These are phyloP conservation scores for Eugnorisma glareosa DNA, from an alignment of 2,888 invertebrate genomes.

Conservation along the genomic window DNA sequence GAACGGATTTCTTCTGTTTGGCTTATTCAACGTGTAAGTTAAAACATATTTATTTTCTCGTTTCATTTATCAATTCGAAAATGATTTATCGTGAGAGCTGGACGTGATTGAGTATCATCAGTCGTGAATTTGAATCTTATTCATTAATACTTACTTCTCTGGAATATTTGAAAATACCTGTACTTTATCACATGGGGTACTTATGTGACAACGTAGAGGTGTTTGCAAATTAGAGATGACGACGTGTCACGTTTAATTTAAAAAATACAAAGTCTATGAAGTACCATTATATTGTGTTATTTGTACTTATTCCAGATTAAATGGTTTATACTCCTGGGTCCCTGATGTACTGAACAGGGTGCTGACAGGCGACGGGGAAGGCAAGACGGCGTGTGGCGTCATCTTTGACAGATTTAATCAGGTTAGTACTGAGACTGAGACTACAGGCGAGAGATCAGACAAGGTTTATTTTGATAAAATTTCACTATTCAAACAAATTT, in stretches of 20 bases:
- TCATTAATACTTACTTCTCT: background rate
- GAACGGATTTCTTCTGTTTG: conserved; percentile 90
- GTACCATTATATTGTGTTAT: background rate
- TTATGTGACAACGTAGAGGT: background rate
- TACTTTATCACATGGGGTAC: background rate
- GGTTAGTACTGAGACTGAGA: conserved; percentile 68
- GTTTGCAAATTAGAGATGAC: background rate
- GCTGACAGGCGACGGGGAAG: conserved; percentile 74
- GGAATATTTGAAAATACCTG: background rate
- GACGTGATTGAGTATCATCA: background rate
- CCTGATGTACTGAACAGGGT: conserved; percentile 91
- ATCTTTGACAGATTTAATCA: conserved; percentile 80
- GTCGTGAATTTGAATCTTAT: background rate
- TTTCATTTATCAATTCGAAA: background rate
- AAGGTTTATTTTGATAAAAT: too few species aligned
- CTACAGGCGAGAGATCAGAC: background rate
- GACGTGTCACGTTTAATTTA: background rate
- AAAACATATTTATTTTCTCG: background rate
- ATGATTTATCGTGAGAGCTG: background rate
- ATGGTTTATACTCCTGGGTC: conserved; percentile 91
- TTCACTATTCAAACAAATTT: too few species aligned
- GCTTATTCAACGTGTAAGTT: conserved; percentile 92
- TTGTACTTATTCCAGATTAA: conserved; percentile 81
- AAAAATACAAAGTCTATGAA: background rate
- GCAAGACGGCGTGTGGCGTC: conserved; percentile 82